Percentiles rank a stretch among this genome's conserved stretches.
phyloP scores from a whole-genome alignment of 2,113 vertebrate species.

The Elaphurus davidianus region DNA sequence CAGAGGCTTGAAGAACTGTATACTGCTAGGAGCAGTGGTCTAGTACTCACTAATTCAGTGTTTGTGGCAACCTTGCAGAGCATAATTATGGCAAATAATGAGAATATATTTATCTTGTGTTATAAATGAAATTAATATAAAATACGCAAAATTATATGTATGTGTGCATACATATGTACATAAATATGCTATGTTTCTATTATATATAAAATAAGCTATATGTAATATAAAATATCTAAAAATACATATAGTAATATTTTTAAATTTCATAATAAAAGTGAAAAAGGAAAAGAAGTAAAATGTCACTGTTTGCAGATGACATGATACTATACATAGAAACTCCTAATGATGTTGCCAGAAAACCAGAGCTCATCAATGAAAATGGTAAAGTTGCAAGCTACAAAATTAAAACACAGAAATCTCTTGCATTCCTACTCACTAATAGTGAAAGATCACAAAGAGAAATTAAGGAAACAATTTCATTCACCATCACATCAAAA shows the following conservation, averaged over 20 bases:
- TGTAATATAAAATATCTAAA: not conserved
- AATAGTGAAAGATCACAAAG: not conserved
- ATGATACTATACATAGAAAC: not conserved
- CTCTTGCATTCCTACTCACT: not conserved
- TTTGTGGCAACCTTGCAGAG: not conserved
- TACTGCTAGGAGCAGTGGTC: not conserved
- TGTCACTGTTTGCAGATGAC: not conserved
- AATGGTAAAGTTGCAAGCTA: not conserved
- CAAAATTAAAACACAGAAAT: not conserved
- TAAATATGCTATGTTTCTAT: not conserved
- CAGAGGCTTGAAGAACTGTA: not conserved
- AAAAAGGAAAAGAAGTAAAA: not conserved
- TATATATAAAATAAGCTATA: not conserved
- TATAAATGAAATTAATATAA: not conserved
- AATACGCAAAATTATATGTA: not conserved
- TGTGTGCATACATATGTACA: not conserved
- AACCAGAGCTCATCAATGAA: not conserved
- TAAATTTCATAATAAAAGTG: not conserved
- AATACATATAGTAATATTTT: not conserved
- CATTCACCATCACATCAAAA: not conserved
- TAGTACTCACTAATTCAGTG: not conserved
- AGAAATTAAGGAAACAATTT: not conserved
- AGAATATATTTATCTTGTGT: not conserved
- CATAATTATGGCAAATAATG: not conserved
- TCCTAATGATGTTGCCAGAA: not conserved